Evolutionary conservation across 2,113 vertebrate species (phyloP).

Genomic region (Sprattus sprattus): DNA sequence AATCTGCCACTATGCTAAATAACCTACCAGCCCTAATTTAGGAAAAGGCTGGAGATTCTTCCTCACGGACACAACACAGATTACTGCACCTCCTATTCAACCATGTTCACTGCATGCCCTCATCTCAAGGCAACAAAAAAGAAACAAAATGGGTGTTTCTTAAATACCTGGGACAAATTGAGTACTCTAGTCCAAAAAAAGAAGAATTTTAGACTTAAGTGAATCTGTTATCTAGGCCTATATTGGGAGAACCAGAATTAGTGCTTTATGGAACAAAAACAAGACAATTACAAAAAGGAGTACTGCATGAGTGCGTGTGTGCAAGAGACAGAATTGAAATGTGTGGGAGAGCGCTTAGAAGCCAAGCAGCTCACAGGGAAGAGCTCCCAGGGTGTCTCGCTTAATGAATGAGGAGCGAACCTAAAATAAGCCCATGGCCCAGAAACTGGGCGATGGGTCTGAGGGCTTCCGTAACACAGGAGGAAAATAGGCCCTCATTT

Average conservation of each 20-base stretch:
- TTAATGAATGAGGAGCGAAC: slow-evolving; percentile 41
- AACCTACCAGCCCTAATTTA: not conserved
- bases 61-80: not conserved
- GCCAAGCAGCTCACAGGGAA: not conserved
- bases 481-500: slow-evolving; percentile 32
- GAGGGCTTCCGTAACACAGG: slow-evolving; percentile 34
- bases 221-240: not conserved
- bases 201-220: not conserved
- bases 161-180: not conserved
- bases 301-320: not conserved
- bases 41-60: not conserved
- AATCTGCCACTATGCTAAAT: not conserved
- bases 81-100: not conserved
- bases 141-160: not conserved
- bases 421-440: slow-evolving; percentile 43
- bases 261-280: not conserved
- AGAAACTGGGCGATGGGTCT: slow-evolving; percentile 52
- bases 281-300: not conserved
- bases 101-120: not conserved
- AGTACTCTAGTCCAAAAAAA: not conserved
- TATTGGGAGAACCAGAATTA: not conserved
- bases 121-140: not conserved
- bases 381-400: slow-evolving; percentile 21
- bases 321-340: not conserved
- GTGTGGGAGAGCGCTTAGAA: not conserved